Base-by-base conservation (phyloP, 1,140 invertebrate genomes). In the Babylonia areolata region DNA sequence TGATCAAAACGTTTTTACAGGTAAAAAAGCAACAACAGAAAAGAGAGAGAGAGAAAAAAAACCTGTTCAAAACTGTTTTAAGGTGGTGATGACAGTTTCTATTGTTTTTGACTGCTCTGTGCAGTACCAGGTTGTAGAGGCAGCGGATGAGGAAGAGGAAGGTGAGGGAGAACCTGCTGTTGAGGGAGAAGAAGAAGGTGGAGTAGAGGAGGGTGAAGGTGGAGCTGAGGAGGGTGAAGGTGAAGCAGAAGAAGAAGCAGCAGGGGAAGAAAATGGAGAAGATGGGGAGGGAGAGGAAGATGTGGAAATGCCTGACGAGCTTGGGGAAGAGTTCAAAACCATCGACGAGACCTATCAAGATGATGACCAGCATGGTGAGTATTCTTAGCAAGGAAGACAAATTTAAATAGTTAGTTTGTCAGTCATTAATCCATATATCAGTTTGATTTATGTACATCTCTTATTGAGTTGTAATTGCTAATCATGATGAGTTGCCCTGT, bases 301-400 rank as follows among this genome's bases (percentile, higher is more conserved):
- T 54, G 46, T 58, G 71, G 81, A 85, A 28, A 82, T 71, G 39
- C 51, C 88, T 37, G 85, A 87, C 23, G 85, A 86, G 37, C 81
- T 89, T 71, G 89, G 86, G n/a, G 87, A 88, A 80, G 90, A 91
- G 77, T 91, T 89, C 64, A 81, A 88, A 86, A 90, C 89, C 79
- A 90, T 91, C 80, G 90, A 91, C 86, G 86, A 91, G 88, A 86
- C 87, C 20, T 86, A 88, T 77, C 86, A 89, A 81, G 89, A 92
- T 87, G 89, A 91, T 83, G 85, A 87, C 31, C 87, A 85, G 31
- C 81, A 87, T 81, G 84, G 81, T 79, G n/a, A 81, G 80, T 40
- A n/a, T n/a, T n/a, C n/a, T n/a, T n/a, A n/a, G n/a, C n/a, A n/a
- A n/a, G n/a, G n/a, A n/a, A n/a, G n/a, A n/a, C n/a, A n/a, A n/a